Percentiles rank a stretch among this genome's conserved stretches.
Evolutionary conservation across 1,140 invertebrate genomes (phyloP).

Genomic region (Popillia japonica): DNA sequence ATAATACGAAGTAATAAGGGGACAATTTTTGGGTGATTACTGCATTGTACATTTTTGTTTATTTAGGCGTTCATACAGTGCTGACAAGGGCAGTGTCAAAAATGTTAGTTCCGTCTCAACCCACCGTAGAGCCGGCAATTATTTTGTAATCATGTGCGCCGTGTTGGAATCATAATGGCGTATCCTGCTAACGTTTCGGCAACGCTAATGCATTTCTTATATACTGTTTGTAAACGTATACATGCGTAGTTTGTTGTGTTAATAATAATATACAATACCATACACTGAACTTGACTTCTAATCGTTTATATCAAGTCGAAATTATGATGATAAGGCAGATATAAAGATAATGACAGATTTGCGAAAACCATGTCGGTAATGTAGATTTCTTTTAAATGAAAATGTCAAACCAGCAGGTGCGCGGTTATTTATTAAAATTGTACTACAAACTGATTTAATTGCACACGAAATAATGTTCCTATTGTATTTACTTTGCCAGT

Average conservation of each 20-base stretch:
- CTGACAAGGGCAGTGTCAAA: conserved; percentile 36
- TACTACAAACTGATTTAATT: too few relatives aligned
- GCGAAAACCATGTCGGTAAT: neutral
- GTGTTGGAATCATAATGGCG: conserved; percentile 3
- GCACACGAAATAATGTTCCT: too few relatives aligned
- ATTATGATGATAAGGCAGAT: neutral
- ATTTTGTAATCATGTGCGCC: conserved; percentile 30
- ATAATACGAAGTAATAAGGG: neutral
- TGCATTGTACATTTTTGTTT: neutral
- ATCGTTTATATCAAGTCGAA: neutral
- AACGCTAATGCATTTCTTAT: conserved; percentile 17
- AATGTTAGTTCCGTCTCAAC: conserved; percentile 38
- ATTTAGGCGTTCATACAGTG: conserved; percentile 10
- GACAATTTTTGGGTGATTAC: conserved; percentile 16
- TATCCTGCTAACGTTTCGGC: conserved; percentile 5
- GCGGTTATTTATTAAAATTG: too few relatives aligned
- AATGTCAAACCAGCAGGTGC: neutral
- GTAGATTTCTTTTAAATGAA: neutral
- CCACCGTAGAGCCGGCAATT: conserved; percentile 41
- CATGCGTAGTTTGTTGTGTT: neutral
- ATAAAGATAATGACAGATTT: neutral
- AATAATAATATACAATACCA: conserved; percentile 20
- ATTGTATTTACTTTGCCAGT: too few relatives aligned
- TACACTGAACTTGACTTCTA: conserved; percentile 19
- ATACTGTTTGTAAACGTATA: neutral